phyloP scores from a whole-genome alignment of 2,113 vertebrate genomes.

The Zonotrichia leucophrys region DNA sequence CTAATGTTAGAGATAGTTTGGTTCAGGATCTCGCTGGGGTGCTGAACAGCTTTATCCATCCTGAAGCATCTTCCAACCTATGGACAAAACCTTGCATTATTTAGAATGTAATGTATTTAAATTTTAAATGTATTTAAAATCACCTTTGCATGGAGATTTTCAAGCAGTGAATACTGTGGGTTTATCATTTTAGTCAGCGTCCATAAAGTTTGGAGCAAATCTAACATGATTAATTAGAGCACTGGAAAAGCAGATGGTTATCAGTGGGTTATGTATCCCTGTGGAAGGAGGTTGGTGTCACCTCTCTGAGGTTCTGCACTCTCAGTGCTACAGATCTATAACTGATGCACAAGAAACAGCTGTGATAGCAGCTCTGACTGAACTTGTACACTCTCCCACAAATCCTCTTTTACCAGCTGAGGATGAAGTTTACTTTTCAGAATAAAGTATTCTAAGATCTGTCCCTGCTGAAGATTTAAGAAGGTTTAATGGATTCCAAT shows the following conservation, averaged over 20 bases:
- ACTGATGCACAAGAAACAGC: not conserved
- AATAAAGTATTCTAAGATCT: not conserved
- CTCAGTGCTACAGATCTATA: not conserved
- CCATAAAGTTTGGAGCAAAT: not conserved
- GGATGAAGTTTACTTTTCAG: not conserved
- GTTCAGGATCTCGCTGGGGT: constrained; percentile 33
- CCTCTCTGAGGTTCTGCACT: not conserved
- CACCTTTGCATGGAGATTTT: not conserved
- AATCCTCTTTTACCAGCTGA: not conserved
- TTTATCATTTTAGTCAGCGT: not conserved
- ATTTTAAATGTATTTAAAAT: too few species aligned
- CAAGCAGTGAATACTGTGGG: not conserved
- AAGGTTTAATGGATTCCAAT: not conserved
- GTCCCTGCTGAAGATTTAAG: not conserved
- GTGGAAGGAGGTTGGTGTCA: not conserved
- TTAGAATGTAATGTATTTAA: not conserved
- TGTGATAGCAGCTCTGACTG: not conserved
- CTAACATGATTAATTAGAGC: not conserved
- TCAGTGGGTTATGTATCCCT: not conserved
- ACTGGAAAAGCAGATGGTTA: not conserved
- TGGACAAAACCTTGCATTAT: not conserved
- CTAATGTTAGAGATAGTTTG: constrained; percentile 44
- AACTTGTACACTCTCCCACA: not conserved
- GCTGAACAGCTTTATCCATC: constrained; percentile 49
- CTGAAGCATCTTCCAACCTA: not conserved